Percentiles rank a stretch among this genome's conserved stretches.
Evolutionary conservation across 64 coral and sea anemone species (phyloP).

Genomic region (Pocillopora verrucosa): DNA sequence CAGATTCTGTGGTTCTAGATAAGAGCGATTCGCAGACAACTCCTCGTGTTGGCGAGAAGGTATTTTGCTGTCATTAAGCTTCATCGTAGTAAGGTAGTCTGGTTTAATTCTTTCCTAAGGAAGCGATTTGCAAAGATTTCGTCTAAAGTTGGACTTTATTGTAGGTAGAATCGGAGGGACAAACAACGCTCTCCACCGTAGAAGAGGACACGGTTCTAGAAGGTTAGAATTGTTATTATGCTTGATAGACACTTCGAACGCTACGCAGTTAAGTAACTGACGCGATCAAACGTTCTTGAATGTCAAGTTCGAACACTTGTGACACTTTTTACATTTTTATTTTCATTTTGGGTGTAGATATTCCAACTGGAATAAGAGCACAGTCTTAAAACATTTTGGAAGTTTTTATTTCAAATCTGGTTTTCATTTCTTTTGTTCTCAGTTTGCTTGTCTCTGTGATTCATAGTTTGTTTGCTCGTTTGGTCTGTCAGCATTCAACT

Average conservation of each 20-base stretch:
- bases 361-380: too few species aligned
- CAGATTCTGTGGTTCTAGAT: conserved; percentile 26
- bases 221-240: neutral
- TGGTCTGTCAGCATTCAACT: too few species aligned
- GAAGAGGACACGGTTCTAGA: neutral
- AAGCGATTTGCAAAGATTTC: neutral
- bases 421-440: too few species aligned
- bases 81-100: neutral
- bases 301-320: neutral
- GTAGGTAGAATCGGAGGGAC: conserved; percentile 3
- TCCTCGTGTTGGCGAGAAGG: conserved; percentile 11
- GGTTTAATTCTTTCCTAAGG: neutral
- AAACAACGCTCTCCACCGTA: neutral
- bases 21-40: neutral
- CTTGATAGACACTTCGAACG: neutral
- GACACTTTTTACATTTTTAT: too few species aligned
- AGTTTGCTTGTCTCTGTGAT: too few species aligned
- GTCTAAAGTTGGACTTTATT: neutral
- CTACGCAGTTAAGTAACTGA: too few species aligned
- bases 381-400: too few species aligned
- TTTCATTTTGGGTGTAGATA: too few species aligned
- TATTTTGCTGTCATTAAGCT: neutral
- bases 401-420: too few species aligned
- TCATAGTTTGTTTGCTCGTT: too few species aligned
- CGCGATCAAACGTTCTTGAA: neutral